A percentile compares a stretch with the other conserved stretches of the same genome.
Evolutionary conservation across 2,797 vertebrate genomes (phyloP).

Genomic region (Manis crassicaudata): DNA sequence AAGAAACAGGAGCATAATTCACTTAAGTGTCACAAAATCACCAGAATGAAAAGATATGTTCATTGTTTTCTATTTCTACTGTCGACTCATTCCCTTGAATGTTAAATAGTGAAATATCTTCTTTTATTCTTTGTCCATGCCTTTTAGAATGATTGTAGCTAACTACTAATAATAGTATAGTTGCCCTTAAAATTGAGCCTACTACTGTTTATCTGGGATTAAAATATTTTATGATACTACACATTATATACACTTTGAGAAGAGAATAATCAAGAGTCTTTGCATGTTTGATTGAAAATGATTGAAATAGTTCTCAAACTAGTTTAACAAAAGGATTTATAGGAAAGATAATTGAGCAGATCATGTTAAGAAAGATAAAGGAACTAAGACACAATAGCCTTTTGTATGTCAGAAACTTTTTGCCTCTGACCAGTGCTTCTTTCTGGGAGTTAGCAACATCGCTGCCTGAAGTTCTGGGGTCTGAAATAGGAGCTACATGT

Average conservation of each 20-base stretch:
- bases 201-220: conserved; percentile 32
- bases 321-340: conserved; percentile 24
- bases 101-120: background rate
- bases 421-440: background rate
- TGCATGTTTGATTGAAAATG: background rate
- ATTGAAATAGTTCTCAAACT: background rate
- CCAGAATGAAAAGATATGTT: conserved; percentile 22
- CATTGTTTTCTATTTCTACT: conserved; percentile 2
- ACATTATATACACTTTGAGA: background rate
- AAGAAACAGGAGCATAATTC: background rate
- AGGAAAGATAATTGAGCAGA: background rate
- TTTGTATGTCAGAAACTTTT: background rate
- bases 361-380: background rate
- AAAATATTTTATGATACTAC: background rate
- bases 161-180: background rate
- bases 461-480: background rate
- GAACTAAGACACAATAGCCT: background rate
- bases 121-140: background rate
- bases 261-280: background rate
- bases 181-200: conserved; percentile 18
- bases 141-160: background rate
- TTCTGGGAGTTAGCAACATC: background rate
- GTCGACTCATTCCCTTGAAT: background rate
- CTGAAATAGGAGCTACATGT: background rate
- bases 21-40: conserved; percentile 31